phyloP scores from a whole-genome alignment of 2,888 invertebrate genomes.

The Drosophila macrothrix region DNA sequence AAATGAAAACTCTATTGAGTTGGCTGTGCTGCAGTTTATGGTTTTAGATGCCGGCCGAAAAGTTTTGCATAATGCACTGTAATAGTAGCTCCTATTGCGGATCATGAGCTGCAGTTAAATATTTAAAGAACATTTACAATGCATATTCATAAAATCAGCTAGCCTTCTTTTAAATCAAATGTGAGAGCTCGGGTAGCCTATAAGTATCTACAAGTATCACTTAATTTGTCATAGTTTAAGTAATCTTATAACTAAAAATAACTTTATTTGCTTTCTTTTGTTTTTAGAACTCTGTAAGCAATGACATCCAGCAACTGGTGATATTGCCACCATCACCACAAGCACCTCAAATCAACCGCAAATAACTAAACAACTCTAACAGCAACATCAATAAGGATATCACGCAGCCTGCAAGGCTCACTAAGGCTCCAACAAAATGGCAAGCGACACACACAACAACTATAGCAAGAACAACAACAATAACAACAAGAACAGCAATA shows the following conservation, averaged over 20 bases:
- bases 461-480: background rate
- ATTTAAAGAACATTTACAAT: slow-evolving; percentile 12
- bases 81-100: slow-evolving; percentile 42
- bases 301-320: slow-evolving; percentile 52
- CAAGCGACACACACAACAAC: slow-evolving; percentile 22
- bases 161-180: background rate
- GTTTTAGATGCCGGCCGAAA: slow-evolving; percentile 41
- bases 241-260: background rate
- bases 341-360: slow-evolving; percentile 23
- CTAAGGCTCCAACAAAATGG: slow-evolving; percentile 43
- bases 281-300: slow-evolving; percentile 28
- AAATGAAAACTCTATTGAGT: slow-evolving; percentile 53
- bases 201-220: background rate
- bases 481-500: slow-evolving; percentile 17
- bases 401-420: slow-evolving; percentile 13
- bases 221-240: background rate
- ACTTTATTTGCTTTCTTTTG: background rate
- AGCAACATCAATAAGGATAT: slow-evolving; percentile 11
- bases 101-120: slow-evolving; percentile 17
- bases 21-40: slow-evolving; percentile 50
- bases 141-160: slow-evolving; percentile 20
- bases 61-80: slow-evolving; percentile 70
- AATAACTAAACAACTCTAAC: slow-evolving; percentile 25
- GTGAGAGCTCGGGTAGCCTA: background rate
- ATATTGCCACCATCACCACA: slow-evolving; percentile 25